Evolutionary conservation across 2,797 vertebrate species (phyloP), one percentile per base, ranked within the genome.

Genomic region (Coranthus polyacanthus): DNA sequence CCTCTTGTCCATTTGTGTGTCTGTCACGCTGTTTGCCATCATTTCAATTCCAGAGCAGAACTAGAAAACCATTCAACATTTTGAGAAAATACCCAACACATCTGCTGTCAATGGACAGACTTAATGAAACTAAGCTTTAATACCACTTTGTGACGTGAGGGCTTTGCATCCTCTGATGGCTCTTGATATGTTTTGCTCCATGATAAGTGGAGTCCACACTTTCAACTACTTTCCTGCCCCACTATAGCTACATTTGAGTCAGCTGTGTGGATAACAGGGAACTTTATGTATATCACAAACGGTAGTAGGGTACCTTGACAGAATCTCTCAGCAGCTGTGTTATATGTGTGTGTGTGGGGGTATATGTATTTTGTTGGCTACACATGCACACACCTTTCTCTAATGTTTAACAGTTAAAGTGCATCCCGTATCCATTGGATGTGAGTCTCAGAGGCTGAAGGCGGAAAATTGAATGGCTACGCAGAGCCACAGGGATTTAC

Each of bases 381-480:
- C 57, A 73, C 46, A 46, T 62, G 36, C 67, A 39, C 36, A 47
- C 4, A 2, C 11, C 20, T 11, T 49, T 56, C 39, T 17, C 41
- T 64, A 74, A 59, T 68, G 67, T 68, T 61, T 21, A 70, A 34
- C 60, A 36, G 58, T 81, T 76, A 79, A 82, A 81, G 61, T 12
- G 51, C 64, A 80, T 76, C 61, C 38, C 62, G 84, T 77, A 83
- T 79, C 70, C 41, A 34, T 47, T 72, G 70, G 78, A 67, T 67
- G 56, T 6, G 4, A 61, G 67, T 76, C 53, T 64, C 52, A 16
- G 62, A 70, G 74, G 68, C 66, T 76, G 67, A 76, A 77, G 68
- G 75, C 74, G 49, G 75, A 89, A 90, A 90, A 89, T 90, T 79
- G 72, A 86, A 88, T 69, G 71, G 65, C 68, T 42, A 63, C 22